Base-by-base conservation (phyloP, 2,113 vertebrate species). In the Psittacara wagleri region DNA sequence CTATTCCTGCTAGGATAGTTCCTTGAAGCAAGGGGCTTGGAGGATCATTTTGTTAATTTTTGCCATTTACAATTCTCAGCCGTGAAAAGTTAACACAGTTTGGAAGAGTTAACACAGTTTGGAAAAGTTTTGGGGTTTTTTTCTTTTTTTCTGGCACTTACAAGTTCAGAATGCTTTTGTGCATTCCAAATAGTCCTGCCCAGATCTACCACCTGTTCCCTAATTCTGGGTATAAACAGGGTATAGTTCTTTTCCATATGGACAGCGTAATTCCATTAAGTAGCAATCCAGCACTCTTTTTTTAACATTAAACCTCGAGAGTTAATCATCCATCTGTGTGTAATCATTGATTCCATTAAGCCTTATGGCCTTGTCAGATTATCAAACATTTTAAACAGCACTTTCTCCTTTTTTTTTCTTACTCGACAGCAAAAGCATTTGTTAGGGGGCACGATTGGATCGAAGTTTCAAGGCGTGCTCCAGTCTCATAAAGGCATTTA, bases 291-390 rank as follows among this genome's bases (percentile, higher is more conserved):
- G 97, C 97, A 98, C 94, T 97, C 96, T 97, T 98, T 97, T 98
- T 97, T 95, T 95, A 97, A 98, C 64, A 92, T 98, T 98, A 98
- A 98, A 98, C 98, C 98, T 98, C 95, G 92, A 97, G 97, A 98
- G 98, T 98, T 98, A 98, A 98, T 98, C 97, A 96, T 98, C 98
- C 98, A 98, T 98, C 98, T 98, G 98, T 98, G 98, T 98, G 97
- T 97, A 98, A 98, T 98, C 98, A 98, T 98, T 97, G 94, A 98
- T 98, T 98, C 97, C 98, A 98, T 98, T 98, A 98, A 98, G 98
- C 98, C 98, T 98, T 98, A 98, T 98, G 98, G 98, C 98, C 98
- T 98, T 98, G 98, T 98, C 98, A 98, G 98, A 98, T 98, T 98
- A 98, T 98, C 98, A 98, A 98, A 98, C 97, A 98, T 98, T 98